phyloP scores from a whole-genome alignment of 2,113 vertebrate species.

The Istiophorus platypterus region DNA sequence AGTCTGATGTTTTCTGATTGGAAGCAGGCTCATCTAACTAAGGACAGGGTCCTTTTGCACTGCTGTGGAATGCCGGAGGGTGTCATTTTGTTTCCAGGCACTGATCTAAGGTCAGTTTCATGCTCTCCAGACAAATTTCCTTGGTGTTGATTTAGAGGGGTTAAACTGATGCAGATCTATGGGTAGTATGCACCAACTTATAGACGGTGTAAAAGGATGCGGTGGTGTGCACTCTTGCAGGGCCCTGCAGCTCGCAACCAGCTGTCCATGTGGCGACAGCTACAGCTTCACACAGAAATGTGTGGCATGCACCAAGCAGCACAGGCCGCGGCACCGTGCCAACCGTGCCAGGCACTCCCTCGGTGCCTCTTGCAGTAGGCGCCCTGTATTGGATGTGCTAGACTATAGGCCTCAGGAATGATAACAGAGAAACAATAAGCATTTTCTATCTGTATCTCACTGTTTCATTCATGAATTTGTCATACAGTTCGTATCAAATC shows the following conservation, averaged over 20 bases:
- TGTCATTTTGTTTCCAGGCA: slow-evolving; percentile 74
- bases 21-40: slow-evolving; percentile 78
- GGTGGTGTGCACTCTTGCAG: slow-evolving; percentile 59
- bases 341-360: slow-evolving; percentile 71
- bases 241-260: slow-evolving; percentile 77
- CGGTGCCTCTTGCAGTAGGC: slow-evolving; percentile 43
- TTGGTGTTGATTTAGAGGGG: slow-evolving; percentile 64
- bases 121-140: slow-evolving; percentile 59
- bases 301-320: slow-evolving; percentile 81
- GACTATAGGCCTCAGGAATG: slow-evolving; percentile 62
- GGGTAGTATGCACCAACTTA: slow-evolving; percentile 49
- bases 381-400: slow-evolving; percentile 47
- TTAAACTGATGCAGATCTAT: slow-evolving; percentile 58
- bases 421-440: slow-evolving; percentile 65
- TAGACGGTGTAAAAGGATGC: slow-evolving; percentile 62
- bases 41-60: slow-evolving; percentile 71
- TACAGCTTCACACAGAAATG: slow-evolving; percentile 82
- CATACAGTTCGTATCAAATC: not conserved
- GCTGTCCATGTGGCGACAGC: slow-evolving; percentile 87
- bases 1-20: slow-evolving; percentile 80
- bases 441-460: not conserved
- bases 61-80: slow-evolving; percentile 65
- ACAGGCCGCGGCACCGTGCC: slow-evolving; percentile 67
- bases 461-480: slow-evolving; percentile 4
- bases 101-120: slow-evolving; percentile 68